phyloP scores from a whole-genome alignment of 2,797 vertebrate genomes.

The Champsocephalus esox region DNA sequence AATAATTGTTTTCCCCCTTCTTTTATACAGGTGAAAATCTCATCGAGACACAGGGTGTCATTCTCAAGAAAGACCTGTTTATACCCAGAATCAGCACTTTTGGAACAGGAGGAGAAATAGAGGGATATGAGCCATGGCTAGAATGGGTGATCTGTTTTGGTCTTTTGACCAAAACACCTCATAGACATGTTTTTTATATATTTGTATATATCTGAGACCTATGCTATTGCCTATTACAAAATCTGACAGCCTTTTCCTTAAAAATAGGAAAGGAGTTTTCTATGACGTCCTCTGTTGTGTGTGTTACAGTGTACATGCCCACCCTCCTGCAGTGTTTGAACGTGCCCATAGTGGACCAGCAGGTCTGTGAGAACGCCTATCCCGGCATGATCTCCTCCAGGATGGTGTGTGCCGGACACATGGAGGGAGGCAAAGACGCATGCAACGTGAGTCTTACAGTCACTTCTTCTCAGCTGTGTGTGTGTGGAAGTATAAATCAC shows the following conservation, averaged over 20 bases:
- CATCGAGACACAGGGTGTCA: no score
- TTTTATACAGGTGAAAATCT: no score
- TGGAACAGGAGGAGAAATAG: no score
- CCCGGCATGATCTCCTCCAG: constrained; percentile 80
- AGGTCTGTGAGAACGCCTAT: constrained; percentile 74
- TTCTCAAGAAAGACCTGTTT: no score
- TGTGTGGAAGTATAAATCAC: background rate
- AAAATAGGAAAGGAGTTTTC: background rate
- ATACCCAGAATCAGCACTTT: no score
- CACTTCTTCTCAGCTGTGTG: background rate
- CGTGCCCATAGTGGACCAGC: constrained; percentile 68
- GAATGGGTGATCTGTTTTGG: no score
- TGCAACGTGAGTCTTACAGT: constrained; percentile 76
- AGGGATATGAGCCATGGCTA: no score
- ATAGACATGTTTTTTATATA: no score
- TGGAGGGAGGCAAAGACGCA: constrained; percentile 80
- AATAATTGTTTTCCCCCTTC: no score
- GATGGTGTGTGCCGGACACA: constrained; percentile 83
- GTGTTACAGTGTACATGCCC: constrained; percentile 61
- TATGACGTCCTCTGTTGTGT: background rate
- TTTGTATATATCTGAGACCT: no score
- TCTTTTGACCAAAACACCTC: no score
- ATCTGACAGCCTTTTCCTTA: background rate
- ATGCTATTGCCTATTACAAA: no score
- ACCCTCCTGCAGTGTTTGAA: constrained; percentile 79